Conservation (phyloP, 1,140 invertebrate species). For the Eubasilissa regina region DNA sequence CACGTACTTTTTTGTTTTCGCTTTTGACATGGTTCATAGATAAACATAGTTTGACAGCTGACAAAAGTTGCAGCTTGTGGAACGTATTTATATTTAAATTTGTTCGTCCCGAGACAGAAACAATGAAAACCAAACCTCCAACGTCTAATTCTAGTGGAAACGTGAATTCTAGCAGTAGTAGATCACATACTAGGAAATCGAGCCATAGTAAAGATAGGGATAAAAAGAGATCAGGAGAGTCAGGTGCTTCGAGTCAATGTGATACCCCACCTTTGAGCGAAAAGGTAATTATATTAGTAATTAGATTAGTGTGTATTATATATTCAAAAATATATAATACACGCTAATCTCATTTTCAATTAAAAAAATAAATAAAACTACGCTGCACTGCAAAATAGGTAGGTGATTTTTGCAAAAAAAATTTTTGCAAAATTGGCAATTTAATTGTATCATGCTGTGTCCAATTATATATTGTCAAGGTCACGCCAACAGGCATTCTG, state of each 20-base stretch:
- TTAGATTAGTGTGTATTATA: too few relatives aligned
- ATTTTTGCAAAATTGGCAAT: too few relatives aligned
- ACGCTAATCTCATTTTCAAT: too few relatives aligned
- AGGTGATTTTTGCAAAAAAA: too few relatives aligned
- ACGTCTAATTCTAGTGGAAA: slow-evolving; percentile 32
- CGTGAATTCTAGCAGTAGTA: slow-evolving; percentile 41
- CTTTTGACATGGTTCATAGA: too few relatives aligned
- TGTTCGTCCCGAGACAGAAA: slow-evolving; percentile 7
- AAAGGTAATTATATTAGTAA: slow-evolving; percentile 63
- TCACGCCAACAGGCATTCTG: too few relatives aligned
- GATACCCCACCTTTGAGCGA: slow-evolving; percentile 69
- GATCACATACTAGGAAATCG: slow-evolving; percentile 30
- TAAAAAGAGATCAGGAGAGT: slow-evolving; percentile 65
- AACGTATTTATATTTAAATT: background rate
- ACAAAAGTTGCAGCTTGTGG: background rate
- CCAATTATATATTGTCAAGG: too few relatives aligned
- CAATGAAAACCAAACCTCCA: slow-evolving; percentile 45
- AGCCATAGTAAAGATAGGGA: slow-evolving; percentile 64
- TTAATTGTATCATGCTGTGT: too few relatives aligned
- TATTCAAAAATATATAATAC: too few relatives aligned
- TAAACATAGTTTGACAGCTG: slow-evolving; percentile 30
- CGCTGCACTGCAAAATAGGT: too few relatives aligned
- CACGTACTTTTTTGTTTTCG: background rate
- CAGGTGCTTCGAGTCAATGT: slow-evolving; percentile 69
- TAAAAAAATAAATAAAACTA: too few relatives aligned